Conservation (phyloP, 2,888 invertebrate species). For the Hemaris fuciformis region DNA sequence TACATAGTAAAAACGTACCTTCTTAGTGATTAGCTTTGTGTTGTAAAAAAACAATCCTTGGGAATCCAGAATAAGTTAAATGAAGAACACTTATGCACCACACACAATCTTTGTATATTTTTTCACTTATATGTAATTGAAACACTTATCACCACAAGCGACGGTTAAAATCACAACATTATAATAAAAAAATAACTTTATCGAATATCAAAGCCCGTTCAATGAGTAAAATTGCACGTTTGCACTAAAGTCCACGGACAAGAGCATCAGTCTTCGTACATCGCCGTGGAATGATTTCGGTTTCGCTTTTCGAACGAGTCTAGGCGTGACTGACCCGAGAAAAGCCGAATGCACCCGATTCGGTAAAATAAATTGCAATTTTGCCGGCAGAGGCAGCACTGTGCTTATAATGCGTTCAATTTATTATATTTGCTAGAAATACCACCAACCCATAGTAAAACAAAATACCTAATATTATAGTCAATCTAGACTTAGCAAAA, state of each 20-base stretch:
- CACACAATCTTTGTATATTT: slow-evolving; percentile 64
- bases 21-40: slow-evolving; percentile 54
- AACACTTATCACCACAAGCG: slow-evolving; percentile 72
- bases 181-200: slow-evolving; percentile 63
- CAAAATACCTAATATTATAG: too few species aligned
- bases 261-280: slow-evolving; percentile 79
- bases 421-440: not conserved
- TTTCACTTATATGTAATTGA: slow-evolving; percentile 63
- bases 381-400: slow-evolving; percentile 54
- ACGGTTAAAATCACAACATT: slow-evolving; percentile 71
- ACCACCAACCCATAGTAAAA: too few species aligned
- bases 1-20: slow-evolving; percentile 56
- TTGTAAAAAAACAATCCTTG: slow-evolving; percentile 67
- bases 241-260: slow-evolving; percentile 71
- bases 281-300: slow-evolving; percentile 78
- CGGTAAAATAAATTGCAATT: slow-evolving; percentile 25
- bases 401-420: slow-evolving; percentile 12
- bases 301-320: slow-evolving; percentile 80
- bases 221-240: slow-evolving; percentile 70
- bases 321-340: slow-evolving; percentile 79
- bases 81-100: slow-evolving; percentile 72
- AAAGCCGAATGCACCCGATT: slow-evolving; percentile 64
- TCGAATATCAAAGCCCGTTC: slow-evolving; percentile 66
- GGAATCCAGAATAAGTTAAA: slow-evolving; percentile 65
- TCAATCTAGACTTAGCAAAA: too few species aligned